These are phyloP conservation scores for Hoplodrina blanda DNA, from an alignment of 2,888 invertebrate genomes.

Conservation along the genomic window DNA sequence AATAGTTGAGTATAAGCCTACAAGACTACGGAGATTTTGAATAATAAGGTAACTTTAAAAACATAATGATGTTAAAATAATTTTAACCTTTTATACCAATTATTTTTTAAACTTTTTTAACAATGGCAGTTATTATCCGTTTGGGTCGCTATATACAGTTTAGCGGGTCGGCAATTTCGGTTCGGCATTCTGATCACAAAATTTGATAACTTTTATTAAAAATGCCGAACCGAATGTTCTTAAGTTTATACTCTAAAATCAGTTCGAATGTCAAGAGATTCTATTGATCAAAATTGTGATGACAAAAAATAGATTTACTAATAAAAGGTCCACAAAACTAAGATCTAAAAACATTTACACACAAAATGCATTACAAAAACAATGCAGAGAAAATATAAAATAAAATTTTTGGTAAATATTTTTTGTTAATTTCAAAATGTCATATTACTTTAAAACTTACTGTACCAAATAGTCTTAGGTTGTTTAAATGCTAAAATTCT, in stretches of 20 bases:
- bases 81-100: not conserved
- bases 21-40: not conserved
- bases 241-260: too few relatives aligned
- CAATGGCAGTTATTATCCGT: too few relatives aligned
- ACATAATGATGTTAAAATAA: not conserved
- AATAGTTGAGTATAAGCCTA: not conserved
- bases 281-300: not conserved
- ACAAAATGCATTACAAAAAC: conserved; percentile 38
- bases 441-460: conserved; percentile 59
- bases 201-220: too few relatives aligned
- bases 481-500: conserved; percentile 60
- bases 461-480: conserved; percentile 53
- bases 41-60: not conserved
- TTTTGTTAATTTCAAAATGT: conserved; percentile 57
- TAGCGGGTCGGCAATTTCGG: too few relatives aligned
- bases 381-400: conserved; percentile 41
- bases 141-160: too few relatives aligned
- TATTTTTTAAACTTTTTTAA: not conserved
- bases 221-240: too few relatives aligned
- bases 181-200: too few relatives aligned
- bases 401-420: conserved; percentile 63
- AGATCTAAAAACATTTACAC: conserved; percentile 20
- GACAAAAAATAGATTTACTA: not conserved
- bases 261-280: not conserved
- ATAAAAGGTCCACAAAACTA: conserved; percentile 35